Evolutionary conservation across 2,888 invertebrate genomes (phyloP).

Genomic region (Falcaria lacertinaria): DNA sequence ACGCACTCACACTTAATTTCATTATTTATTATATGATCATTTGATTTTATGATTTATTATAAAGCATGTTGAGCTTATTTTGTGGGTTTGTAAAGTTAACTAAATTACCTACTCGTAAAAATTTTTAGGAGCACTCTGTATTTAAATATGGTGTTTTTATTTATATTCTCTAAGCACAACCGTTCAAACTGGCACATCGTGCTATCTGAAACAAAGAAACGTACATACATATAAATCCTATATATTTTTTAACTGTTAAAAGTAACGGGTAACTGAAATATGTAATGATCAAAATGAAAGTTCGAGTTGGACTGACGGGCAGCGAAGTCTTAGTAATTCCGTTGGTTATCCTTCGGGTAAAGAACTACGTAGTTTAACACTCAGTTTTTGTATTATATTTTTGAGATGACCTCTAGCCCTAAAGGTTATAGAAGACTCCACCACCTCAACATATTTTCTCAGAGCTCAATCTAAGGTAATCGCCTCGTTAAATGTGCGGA

Average conservation of each 20-base stretch:
- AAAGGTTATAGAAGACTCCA: too few species aligned
- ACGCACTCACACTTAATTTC: conserved; percentile 94
- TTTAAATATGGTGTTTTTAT: conserved; percentile 3
- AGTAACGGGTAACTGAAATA: too few species aligned
- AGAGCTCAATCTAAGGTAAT: conserved; percentile 1
- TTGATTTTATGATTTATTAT: conserved; percentile 7
- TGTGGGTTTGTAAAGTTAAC: too few species aligned
- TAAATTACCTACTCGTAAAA: too few species aligned
- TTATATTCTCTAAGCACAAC: conserved; percentile 11
- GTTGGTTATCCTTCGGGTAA: too few species aligned
- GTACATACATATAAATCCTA: background rate
- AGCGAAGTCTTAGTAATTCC: too few species aligned
- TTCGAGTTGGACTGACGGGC: too few species aligned
- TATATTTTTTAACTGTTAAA: background rate
- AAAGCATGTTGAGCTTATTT: background rate
- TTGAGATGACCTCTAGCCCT: too few species aligned
- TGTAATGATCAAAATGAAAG: too few species aligned
- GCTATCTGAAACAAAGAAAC: conserved; percentile 29
- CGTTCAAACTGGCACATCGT: conserved; percentile 11
- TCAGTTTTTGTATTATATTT: too few species aligned
- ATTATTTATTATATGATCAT: conserved; percentile 53
- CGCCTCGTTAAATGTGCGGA: conserved; percentile 2
- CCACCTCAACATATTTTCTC: too few species aligned
- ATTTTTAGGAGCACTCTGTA: background rate
- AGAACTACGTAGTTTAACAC: too few species aligned